A percentile compares a stretch with the other conserved stretches of the same genome.
Conservation (phyloP, 35 echinoderm and acorn worm species). For the Anneissia japonica region DNA sequence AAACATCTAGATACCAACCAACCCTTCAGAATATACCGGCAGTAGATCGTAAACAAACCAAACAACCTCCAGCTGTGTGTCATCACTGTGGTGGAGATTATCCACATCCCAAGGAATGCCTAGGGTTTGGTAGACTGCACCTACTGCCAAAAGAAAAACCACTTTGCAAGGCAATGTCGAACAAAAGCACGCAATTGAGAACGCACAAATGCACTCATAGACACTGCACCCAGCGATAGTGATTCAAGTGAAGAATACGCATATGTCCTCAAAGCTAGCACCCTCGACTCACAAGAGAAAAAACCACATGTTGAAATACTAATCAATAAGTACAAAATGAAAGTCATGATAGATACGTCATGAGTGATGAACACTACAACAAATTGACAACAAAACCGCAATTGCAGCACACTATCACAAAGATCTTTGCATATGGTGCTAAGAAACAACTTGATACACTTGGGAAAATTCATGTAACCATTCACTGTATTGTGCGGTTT, state of each 20-base stretch:
- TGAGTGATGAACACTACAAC: constrained; percentile 2
- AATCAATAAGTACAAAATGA: too few relatives aligned
- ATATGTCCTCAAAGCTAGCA: too few relatives aligned
- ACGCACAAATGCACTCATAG: too few relatives aligned
- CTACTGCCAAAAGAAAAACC: constrained; percentile 7
- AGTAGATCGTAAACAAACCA: too few relatives aligned
- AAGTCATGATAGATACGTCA: neutral
- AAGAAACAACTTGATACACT: neutral
- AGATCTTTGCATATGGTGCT: constrained; percentile 11
- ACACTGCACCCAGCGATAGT: too few relatives aligned
- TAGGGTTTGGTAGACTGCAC: constrained; percentile 10
- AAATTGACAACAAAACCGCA: neutral
- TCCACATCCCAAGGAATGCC: constrained; percentile 20
- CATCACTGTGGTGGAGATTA: constrained; percentile 30
- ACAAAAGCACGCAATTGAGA: too few relatives aligned
- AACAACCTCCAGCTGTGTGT: too few relatives aligned
- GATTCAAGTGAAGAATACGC: too few relatives aligned
- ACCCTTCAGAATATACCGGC: too few relatives aligned
- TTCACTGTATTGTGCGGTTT: neutral
- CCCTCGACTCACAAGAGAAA: too few relatives aligned
- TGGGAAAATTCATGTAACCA: neutral
- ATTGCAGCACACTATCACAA: neutral
- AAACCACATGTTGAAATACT: too few relatives aligned
- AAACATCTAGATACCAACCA: neutral
- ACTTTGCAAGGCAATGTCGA: constrained; percentile 22